A percentile compares a stretch with the other conserved stretches of the same genome.
Evolutionary conservation across 2,113 vertebrate genomes (phyloP).

Genomic region (Mus pahari): DNA sequence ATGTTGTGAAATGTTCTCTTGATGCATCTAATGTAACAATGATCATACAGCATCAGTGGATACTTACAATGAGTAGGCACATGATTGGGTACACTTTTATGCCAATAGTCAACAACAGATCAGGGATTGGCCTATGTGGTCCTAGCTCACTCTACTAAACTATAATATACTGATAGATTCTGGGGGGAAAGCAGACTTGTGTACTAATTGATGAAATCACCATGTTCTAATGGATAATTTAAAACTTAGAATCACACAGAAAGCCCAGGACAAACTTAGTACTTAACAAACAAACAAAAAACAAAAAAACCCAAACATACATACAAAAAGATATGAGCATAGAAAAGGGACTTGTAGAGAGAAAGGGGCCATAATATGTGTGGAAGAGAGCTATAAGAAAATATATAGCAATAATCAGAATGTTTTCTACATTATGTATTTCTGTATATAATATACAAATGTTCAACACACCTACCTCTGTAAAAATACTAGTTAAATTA

Average conservation of each 20-base stretch:
- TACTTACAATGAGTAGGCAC: background rate
- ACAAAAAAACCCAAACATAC: too few species aligned
- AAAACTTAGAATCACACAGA: background rate
- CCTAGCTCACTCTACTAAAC: background rate
- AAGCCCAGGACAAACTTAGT: background rate
- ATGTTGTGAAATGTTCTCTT: background rate
- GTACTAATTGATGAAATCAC: background rate
- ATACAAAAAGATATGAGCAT: background rate
- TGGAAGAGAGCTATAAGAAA: too few species aligned
- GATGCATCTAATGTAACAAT: background rate
- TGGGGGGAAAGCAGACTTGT: background rate
- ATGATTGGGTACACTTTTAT: background rate
- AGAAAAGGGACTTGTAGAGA: background rate
- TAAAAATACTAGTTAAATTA: constrained; percentile 21
- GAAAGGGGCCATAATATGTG: too few species aligned
- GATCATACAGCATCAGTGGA: background rate
- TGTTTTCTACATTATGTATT: background rate
- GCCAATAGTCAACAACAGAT: background rate
- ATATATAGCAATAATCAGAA: background rate
- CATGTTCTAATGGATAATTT: background rate
- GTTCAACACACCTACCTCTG: background rate
- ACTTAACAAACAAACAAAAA: background rate
- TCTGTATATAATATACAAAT: background rate
- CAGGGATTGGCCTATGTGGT: background rate
- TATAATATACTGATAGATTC: background rate